phyloP scores from a whole-genome alignment of 1,140 invertebrate genomes.

The Lepidotrigona ventralis region DNA sequence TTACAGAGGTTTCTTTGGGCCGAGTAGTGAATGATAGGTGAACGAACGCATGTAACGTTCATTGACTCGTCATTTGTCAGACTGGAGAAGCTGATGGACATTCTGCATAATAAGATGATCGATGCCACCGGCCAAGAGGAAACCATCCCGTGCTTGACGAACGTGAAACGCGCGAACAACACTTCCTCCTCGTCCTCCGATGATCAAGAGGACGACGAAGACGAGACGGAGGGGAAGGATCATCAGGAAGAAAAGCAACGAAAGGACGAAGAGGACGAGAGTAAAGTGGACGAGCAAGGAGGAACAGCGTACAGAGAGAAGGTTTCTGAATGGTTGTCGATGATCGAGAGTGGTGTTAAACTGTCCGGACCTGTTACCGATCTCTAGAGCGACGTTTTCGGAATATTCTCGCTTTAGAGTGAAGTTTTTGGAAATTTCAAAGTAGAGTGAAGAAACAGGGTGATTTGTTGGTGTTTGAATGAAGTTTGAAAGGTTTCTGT shows the following conservation, averaged over 20 bases:
- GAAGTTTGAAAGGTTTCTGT: neutral
- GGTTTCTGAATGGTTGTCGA: slow-evolving; percentile 28
- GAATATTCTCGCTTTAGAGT: neutral
- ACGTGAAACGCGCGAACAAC: slow-evolving; percentile 34
- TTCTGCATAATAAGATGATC: slow-evolving; percentile 72
- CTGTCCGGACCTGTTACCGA: slow-evolving; percentile 76
- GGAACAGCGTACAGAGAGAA: slow-evolving; percentile 35
- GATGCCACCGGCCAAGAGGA: slow-evolving; percentile 46
- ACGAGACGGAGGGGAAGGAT: slow-evolving; percentile 5
- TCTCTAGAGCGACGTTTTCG: slow-evolving; percentile 54
- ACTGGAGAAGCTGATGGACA: slow-evolving; percentile 76
- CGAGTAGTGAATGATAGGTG: slow-evolving; percentile 49
- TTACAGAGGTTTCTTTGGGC: slow-evolving; percentile 65
- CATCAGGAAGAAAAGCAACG: slow-evolving; percentile 6
- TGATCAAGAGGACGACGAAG: slow-evolving; percentile 25
- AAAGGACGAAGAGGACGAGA: slow-evolving; percentile 31
- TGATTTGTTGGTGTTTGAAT: neutral
- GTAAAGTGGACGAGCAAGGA: slow-evolving; percentile 45
- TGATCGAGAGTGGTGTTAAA: slow-evolving; percentile 66
- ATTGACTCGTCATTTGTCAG: slow-evolving; percentile 77
- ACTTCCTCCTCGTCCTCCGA: slow-evolving; percentile 49
- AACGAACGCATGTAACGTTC: slow-evolving; percentile 64
- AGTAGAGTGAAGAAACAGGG: neutral
- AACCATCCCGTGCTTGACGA: neutral
- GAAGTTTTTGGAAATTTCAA: neutral